Evolutionary conservation across 2,888 invertebrate genomes (phyloP), one percentile per base, ranked within the genome.

Genomic region (Monopis laevigella): DNA sequence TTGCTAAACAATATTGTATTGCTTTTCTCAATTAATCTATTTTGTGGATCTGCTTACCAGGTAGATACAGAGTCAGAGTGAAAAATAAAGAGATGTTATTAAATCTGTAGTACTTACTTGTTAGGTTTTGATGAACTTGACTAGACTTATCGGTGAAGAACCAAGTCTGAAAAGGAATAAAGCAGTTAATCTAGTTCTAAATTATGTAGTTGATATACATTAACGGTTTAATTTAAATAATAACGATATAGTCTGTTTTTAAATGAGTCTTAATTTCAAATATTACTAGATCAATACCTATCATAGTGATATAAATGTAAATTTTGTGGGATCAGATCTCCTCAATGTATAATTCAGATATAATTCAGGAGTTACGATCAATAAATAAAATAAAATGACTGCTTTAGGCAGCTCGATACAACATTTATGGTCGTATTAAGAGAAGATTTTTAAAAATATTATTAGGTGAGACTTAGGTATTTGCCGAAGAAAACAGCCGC

Each of bases 131-230:
- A 55, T 88, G 86, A 56, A 86, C 85, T 40, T 78, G 74, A 65
- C 92, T 91, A 55, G 90, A 87, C 41, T 83, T 83, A 66, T 93
- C 93, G 43, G 92, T 92, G 75, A 92, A 92, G 68, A 93, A 91
- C 88, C 90, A 92, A 29, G 89, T 92, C 92, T 92, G 88, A 7
- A 43, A 43, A 21, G 43, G 26, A 46, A 41, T 34, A 14, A 27
- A 28, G 28, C 10, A 11, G 21, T 36, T 24, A 13, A 17, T 8
- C n/a, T 12, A n/a, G 21, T 21, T 36, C 21, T 8, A 36, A 13
- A 16, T 35, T 41, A 27, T 26, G 7, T 27, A 35, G 18, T 17
- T 36, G 29, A 42, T 29, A 36, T 21, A 21, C 21, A 36, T n/a
- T n/a, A n/a, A n/a, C n/a, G n/a, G n/a, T n/a, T n/a, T n/a, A n/a